Conservation (phyloP, 2,113 vertebrate genomes). For the Grammomys dolichurus region DNA sequence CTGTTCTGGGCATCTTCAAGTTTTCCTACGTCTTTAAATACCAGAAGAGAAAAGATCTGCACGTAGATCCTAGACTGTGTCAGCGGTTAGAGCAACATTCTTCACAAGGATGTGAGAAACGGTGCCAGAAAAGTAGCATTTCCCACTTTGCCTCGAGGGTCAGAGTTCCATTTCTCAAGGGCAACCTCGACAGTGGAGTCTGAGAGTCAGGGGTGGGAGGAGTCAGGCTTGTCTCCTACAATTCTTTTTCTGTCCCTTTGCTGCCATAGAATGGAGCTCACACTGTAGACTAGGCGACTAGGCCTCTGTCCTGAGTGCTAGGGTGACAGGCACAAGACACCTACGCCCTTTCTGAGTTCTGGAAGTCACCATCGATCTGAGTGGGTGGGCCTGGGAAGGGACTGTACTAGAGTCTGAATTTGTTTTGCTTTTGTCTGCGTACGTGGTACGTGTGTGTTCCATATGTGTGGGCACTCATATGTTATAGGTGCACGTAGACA, state of each 20-base stretch:
- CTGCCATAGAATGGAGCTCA: not conserved
- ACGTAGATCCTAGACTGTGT: not conserved
- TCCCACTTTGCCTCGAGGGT: not conserved
- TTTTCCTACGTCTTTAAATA: conserved; percentile 89
- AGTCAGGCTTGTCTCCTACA: rapidly evolving
- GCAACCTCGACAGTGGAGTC: not conserved
- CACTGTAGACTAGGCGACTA: not conserved
- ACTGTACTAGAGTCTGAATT: not conserved
- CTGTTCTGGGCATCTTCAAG: conserved; percentile 87
- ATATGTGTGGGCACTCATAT: not conserved
- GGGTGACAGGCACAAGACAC: not conserved
- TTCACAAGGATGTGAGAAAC: not conserved
- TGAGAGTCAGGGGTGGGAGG: not conserved
- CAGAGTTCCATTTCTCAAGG: not conserved
- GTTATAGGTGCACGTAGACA: not conserved
- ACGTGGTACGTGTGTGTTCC: not conserved
- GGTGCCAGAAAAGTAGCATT: not conserved
- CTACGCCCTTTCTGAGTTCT: not conserved
- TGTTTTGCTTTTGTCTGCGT: not conserved
- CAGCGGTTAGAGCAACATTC: not conserved
- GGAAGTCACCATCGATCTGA: not conserved
- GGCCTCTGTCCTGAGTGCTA: not conserved
- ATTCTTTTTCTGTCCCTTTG: not conserved
- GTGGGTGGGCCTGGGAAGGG: not conserved
- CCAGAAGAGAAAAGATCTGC: not conserved